These are phyloP conservation scores for Chlorops oryzae DNA, from an alignment of 1,140 invertebrate species.

Conservation along the genomic window DNA sequence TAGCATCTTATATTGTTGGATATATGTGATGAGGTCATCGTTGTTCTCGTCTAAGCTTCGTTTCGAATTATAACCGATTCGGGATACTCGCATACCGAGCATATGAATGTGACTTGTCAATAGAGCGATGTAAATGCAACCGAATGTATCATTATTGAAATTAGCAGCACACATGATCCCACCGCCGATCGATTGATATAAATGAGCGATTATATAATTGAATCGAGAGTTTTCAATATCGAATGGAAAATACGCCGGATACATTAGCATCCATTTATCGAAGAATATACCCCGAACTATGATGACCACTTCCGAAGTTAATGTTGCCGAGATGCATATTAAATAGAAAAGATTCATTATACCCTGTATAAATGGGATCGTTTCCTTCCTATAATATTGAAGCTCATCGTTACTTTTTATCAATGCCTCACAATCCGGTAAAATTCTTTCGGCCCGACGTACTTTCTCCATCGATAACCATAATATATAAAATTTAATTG, in stretches of 20 bases:
- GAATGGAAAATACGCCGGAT: slow-evolving; percentile 14
- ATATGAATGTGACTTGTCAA: slow-evolving; percentile 3
- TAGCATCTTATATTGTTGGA: slow-evolving; percentile 8
- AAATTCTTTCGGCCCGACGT: neutral
- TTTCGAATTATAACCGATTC: slow-evolving; percentile 1
- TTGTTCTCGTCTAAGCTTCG: neutral
- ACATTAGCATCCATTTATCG: slow-evolving; percentile 9
- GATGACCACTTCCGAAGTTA: slow-evolving; percentile 1
- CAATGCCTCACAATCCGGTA: neutral
- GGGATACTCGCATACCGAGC: slow-evolving; percentile 3
- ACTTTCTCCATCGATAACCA: slow-evolving; percentile 5
- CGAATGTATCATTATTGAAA: slow-evolving; percentile 8
- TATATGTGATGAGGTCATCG: slow-evolving; percentile 1
- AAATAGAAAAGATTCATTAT: slow-evolving; percentile 3
- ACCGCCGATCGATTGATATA: slow-evolving; percentile 11
- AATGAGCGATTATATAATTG: slow-evolving; percentile 3
- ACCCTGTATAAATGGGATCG: neutral
- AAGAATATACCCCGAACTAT: slow-evolving; percentile 3
- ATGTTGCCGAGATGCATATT: neutral
- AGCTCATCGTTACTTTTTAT: neutral
- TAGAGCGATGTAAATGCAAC: neutral
- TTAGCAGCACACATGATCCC: slow-evolving; percentile 4
- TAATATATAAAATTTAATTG: slow-evolving; percentile 4
- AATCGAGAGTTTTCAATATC: neutral
- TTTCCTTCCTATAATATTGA: neutral